Evolutionary conservation across 2,113 vertebrate genomes (phyloP), one percentile per base, ranked within the genome.

Genomic region (Callipepla squamata): DNA sequence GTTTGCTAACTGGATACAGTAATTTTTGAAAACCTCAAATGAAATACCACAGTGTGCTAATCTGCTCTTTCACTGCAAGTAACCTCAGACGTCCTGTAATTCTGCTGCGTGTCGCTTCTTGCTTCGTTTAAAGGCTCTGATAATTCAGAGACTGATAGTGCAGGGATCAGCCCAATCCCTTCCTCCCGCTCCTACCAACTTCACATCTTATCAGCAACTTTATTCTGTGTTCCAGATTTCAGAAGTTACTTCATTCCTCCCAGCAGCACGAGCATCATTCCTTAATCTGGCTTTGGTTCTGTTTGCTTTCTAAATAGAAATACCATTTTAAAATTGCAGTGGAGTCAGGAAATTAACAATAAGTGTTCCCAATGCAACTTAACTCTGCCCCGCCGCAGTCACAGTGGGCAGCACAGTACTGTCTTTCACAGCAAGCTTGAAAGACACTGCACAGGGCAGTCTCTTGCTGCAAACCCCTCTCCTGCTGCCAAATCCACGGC

Each of bases 31-130:
- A 95, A 88, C 79, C 85, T 92, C 93, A 90, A 90, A 95, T 53
- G 85, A 92, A 92, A 91, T 89, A 92, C 69, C 91, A 94, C 89
- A 94, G 87, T 70, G 72, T 65, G 83, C 57, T 96, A 75, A 94
- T 90, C 87, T 92, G 74, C 76, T 94, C 82, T 84, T 80, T 87
- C 91, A 86, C 61, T 16, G 88, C 69, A 95, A 80, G 94, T 90
- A 95, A 94, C 69, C 87, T 88, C 87, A 91, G 87, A 86, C 40
- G 5, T 80, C 85, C 61, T 75, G 6, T 11, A 94, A 88, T 50
- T 83, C 72, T 57, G 45, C 1, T 0, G 76, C 22, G 0, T 75
- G 82, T 48, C 94, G 74, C 72, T 65, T 96, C 90, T 72, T 88
- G 90, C 76, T 80, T 63, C 38, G 8, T 88, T 91, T 77, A 61